phyloP scores from a whole-genome alignment of 2,113 vertebrate species.

The Gasterosteus aculeatus region DNA sequence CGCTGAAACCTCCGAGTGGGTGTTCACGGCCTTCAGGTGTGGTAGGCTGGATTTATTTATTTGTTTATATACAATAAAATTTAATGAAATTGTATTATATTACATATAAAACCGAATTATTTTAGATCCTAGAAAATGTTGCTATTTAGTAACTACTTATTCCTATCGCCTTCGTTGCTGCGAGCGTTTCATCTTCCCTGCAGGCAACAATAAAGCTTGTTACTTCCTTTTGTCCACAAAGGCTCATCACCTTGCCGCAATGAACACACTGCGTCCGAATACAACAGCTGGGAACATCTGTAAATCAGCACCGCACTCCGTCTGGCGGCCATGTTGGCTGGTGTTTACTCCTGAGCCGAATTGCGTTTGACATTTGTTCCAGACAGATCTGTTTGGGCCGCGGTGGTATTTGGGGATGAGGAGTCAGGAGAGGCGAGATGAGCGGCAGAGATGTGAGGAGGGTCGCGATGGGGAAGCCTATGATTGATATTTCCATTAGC shows the following conservation, averaged over 20 bases:
- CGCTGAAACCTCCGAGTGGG: no score
- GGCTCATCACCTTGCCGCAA: conserved; percentile 9
- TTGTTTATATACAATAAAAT: no score
- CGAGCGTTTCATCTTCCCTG: not conserved
- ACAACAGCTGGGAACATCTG: conserved; percentile 29
- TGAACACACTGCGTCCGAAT: not conserved
- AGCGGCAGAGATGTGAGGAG: conserved; percentile 47
- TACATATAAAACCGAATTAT: not conserved
- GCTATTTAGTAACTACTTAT: not conserved
- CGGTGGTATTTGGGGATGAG: conserved; percentile 69
- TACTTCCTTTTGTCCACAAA: conserved; percentile 16
- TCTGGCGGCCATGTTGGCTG: conserved; percentile 59
- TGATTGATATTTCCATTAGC: conserved; percentile 86
- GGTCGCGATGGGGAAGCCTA: conserved; percentile 65
- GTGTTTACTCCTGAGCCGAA: conserved; percentile 56
- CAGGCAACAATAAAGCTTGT: conserved; percentile 8
- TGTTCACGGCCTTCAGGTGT: not conserved
- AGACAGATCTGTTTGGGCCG: conserved; percentile 62
- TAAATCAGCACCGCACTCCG: conserved; percentile 14
- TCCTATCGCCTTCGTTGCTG: not conserved
- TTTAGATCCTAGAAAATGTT: not conserved
- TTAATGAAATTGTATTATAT: not conserved
- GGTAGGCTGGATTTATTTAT: not conserved
- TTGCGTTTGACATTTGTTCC: conserved; percentile 71
- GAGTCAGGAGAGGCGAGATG: conserved; percentile 65